These are phyloP conservation scores for Melanogrammus aeglefinus DNA, from an alignment of 2,797 vertebrate genomes.

Conservation along the genomic window DNA sequence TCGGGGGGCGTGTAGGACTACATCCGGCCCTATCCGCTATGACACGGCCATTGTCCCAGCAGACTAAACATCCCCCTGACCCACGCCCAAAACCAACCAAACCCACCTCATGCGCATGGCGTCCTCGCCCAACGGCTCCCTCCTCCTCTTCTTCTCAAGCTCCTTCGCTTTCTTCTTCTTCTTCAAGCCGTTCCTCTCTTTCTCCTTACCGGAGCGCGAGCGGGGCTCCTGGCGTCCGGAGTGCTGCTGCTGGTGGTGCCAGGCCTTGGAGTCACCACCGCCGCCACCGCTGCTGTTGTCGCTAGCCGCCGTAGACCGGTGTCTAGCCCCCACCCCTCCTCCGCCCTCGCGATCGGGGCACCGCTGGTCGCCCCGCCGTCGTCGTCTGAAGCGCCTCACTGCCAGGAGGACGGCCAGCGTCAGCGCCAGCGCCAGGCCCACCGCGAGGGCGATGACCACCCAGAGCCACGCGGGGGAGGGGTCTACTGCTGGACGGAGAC, in stretches of 20 bases:
- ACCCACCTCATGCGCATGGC: conserved; percentile 83
- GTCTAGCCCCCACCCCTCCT: conserved; percentile 28
- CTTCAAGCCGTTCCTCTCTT: conserved; percentile 61
- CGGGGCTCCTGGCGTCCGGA: conserved; percentile 49
- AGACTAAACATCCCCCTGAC: conserved; percentile 36
- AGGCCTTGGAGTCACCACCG: conserved; percentile 35
- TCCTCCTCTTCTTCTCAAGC: conserved; percentile 73
- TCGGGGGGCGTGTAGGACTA: neutral
- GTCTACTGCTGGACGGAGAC: conserved; percentile 35
- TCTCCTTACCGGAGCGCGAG: conserved; percentile 47
- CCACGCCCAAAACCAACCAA: neutral
- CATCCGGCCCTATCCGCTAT: conserved; percentile 1
- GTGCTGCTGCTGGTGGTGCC: conserved; percentile 56
- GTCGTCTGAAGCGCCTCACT: conserved; percentile 69
- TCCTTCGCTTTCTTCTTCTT: conserved; percentile 78
- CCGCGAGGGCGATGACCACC: conserved; percentile 67
- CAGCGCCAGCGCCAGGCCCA: conserved; percentile 66
- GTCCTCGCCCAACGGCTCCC: conserved; percentile 87
- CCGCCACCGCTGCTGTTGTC: conserved; percentile 38
- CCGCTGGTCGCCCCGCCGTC: conserved; percentile 45
- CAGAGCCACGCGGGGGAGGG: conserved; percentile 68
- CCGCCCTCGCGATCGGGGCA: conserved; percentile 14
- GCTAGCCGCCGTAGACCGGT: conserved; percentile 39
- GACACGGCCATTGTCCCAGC: conserved; percentile 25
- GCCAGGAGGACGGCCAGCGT: conserved; percentile 67